phyloP scores from a whole-genome alignment of 2,888 invertebrate genomes.

The Drosophila austrosaltans region DNA sequence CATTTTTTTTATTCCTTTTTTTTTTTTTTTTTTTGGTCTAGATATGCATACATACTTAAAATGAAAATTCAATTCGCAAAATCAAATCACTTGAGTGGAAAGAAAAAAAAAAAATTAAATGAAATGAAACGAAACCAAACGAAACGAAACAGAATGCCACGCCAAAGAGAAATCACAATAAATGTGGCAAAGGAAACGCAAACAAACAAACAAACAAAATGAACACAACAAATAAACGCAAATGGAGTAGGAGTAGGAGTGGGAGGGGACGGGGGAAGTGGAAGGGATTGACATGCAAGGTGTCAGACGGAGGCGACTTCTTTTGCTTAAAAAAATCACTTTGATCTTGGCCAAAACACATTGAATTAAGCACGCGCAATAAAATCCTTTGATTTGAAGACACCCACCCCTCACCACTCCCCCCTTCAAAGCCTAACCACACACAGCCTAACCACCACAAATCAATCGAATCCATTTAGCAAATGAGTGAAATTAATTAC shows the following conservation, averaged over 20 bases:
- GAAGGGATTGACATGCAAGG: slow-evolving; percentile 42
- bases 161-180: slow-evolving; percentile 42
- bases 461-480: slow-evolving; percentile 63
- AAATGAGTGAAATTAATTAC: slow-evolving; percentile 74
- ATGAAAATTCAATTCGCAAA: slow-evolving; percentile 74
- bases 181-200: slow-evolving; percentile 51
- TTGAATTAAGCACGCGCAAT: slow-evolving; percentile 67
- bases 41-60: slow-evolving; percentile 69
- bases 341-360: slow-evolving; percentile 65
- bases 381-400: slow-evolving; percentile 64
- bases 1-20: neutral
- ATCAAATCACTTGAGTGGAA: slow-evolving; percentile 69
- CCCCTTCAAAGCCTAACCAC: too few relatives aligned
- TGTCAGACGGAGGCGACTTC: slow-evolving; percentile 38
- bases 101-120: slow-evolving; percentile 44
- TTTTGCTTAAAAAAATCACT: slow-evolving; percentile 40
- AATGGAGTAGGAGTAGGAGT: slow-evolving; percentile 1
- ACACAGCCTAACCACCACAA: neutral
- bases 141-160: neutral
- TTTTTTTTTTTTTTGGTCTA: slow-evolving; percentile 33
- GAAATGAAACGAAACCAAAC: slow-evolving; percentile 5
- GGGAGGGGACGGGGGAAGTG: neutral
- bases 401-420: neutral
- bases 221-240: slow-evolving; percentile 13
- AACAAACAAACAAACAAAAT: slow-evolving; percentile 5